Conservation (phyloP, 1,140 invertebrate species). For the Tribolium castaneum region DNA sequence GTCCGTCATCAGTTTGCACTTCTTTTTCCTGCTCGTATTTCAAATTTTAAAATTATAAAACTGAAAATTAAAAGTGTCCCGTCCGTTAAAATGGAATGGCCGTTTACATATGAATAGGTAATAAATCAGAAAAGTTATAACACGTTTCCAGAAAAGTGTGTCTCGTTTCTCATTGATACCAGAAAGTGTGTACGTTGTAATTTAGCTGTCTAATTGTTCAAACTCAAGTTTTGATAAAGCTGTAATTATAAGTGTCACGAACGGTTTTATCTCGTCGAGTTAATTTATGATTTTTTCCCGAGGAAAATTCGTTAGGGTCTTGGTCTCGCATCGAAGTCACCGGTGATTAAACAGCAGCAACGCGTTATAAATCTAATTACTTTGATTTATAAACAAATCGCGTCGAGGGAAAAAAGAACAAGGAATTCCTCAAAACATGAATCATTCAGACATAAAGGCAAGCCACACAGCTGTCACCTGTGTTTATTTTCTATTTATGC, state of each 20-base stretch:
- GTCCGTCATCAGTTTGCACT: too few relatives aligned
- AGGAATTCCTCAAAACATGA: constrained; percentile 34
- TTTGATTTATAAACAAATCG: constrained; percentile 28
- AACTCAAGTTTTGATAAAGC: constrained; percentile 19
- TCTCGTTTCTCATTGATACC: neutral
- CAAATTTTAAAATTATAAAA: too few relatives aligned
- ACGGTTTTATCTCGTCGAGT: neutral
- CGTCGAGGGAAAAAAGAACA: neutral
- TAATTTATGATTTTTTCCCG: constrained; percentile 14
- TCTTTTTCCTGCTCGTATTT: too few relatives aligned
- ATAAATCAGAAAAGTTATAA: constrained; percentile 10
- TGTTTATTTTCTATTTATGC: constrained; percentile 35
- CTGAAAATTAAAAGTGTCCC: too few relatives aligned
- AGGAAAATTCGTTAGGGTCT: neutral
- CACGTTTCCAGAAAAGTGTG: neutral
- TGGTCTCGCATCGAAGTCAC: neutral
- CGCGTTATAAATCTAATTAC: constrained; percentile 35
- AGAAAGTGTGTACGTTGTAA: neutral
- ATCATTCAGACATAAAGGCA: constrained; percentile 29
- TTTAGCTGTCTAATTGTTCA: constrained; percentile 20
- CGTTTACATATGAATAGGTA: too few relatives aligned
- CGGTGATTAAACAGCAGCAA: constrained; percentile 22
- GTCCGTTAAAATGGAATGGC: too few relatives aligned
- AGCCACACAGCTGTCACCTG: constrained; percentile 27
- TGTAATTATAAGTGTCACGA: constrained; percentile 23